These are phyloP conservation scores for Malthinus seriepunctatus DNA, from an alignment of 2,888 invertebrate species.

Conservation along the genomic window DNA sequence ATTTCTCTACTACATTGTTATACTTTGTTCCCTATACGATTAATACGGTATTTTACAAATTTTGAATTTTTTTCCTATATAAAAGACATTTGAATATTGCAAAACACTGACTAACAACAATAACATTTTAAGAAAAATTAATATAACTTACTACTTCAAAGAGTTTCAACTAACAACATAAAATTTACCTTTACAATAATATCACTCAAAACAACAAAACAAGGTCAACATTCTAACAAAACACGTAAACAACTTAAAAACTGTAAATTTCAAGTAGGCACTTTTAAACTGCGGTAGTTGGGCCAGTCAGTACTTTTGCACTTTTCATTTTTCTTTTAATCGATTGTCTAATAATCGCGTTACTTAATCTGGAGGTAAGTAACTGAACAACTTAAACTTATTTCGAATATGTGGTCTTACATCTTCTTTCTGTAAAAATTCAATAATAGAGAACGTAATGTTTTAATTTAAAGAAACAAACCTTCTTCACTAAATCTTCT, in stretches of 20 bases:
- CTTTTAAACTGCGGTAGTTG: slow-evolving; percentile 33
- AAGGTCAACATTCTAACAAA: not conserved
- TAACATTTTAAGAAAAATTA: slow-evolving; percentile 9
- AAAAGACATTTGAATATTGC: slow-evolving; percentile 30
- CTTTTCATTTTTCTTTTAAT: slow-evolving; percentile 4
- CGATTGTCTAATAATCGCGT: slow-evolving; percentile 19
- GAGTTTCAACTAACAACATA: not conserved
- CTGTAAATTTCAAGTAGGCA: slow-evolving; percentile 39
- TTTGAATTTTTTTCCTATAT: slow-evolving; percentile 14
- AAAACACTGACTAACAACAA: slow-evolving; percentile 49
- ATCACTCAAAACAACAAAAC: slow-evolving; percentile 5
- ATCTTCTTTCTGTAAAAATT: slow-evolving; percentile 76
- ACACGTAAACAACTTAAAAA: slow-evolving; percentile 8
- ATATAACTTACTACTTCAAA: slow-evolving; percentile 5
- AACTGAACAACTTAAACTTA: slow-evolving; percentile 87
- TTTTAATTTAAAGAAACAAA: slow-evolving; percentile 51
- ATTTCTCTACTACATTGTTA: slow-evolving; percentile 25
- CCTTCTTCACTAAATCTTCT: slow-evolving; percentile 80
- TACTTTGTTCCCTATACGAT: slow-evolving; percentile 35
- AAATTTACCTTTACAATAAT: not conserved
- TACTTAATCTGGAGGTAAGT: slow-evolving; percentile 80
- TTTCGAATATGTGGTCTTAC: slow-evolving; percentile 91
- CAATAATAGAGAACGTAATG: no score
- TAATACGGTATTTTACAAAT: slow-evolving; percentile 29
- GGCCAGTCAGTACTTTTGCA: slow-evolving; percentile 46